These are phyloP conservation scores for Hymenopus coronatus DNA, from an alignment of 2,888 invertebrate genomes.

Conservation along the genomic window DNA sequence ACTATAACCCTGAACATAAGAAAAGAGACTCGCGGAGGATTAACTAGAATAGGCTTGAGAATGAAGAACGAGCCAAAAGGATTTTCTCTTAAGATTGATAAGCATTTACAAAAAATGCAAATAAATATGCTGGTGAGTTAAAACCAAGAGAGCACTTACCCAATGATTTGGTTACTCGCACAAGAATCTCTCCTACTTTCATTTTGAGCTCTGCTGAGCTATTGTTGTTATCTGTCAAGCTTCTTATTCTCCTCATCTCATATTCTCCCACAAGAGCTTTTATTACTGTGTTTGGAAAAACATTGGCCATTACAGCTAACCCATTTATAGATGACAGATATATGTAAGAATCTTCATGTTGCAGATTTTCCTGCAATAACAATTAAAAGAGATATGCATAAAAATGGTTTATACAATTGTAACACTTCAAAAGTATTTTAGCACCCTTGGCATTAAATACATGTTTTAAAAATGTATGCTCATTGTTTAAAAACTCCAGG, in stretches of 20 bases:
- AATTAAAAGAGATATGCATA: not conserved
- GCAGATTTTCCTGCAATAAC: slow-evolving; percentile 52
- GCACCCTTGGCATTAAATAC: too few relatives aligned
- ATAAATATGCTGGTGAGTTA: too few relatives aligned
- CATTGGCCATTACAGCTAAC: slow-evolving; percentile 63
- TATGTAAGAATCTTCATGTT: slow-evolving; percentile 76
- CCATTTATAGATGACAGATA: slow-evolving; percentile 78
- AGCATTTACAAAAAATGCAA: not conserved
- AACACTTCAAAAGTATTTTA: too few relatives aligned
- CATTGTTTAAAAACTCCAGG: too few relatives aligned
- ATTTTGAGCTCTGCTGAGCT: slow-evolving; percentile 59
- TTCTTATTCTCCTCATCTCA: slow-evolving; percentile 42
- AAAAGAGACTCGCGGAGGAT: too few relatives aligned
- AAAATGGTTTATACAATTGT: too few relatives aligned
- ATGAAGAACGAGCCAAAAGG: not conserved
- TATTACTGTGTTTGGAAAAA: slow-evolving; percentile 65
- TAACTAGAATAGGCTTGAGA: too few relatives aligned
- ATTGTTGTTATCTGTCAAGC: slow-evolving; percentile 45
- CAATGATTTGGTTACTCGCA: slow-evolving; percentile 66
- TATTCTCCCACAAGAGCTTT: slow-evolving; percentile 68
- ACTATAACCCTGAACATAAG: too few relatives aligned
- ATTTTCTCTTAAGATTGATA: not conserved
- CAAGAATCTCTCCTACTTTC: slow-evolving; percentile 78
- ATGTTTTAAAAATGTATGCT: too few relatives aligned
- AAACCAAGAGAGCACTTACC: slow-evolving; percentile 52